Evolutionary conservation across 1,140 invertebrate genomes (phyloP).

Genomic region (Diabrotica virgifera): DNA sequence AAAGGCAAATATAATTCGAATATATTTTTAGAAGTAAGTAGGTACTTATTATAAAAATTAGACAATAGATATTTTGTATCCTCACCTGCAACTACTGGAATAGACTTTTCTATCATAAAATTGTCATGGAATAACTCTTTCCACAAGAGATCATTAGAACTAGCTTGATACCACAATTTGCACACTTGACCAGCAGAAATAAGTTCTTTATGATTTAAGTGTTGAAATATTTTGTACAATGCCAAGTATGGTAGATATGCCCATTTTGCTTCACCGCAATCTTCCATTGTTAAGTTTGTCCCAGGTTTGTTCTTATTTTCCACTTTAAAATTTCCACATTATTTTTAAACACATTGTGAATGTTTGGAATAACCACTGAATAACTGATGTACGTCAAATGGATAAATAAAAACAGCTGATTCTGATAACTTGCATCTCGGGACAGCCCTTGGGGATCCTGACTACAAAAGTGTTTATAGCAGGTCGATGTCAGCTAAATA

Average conservation of each 20-base stretch:
- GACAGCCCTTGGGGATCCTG: no score
- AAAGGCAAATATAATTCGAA: not conserved
- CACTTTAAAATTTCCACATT: slow-evolving; percentile 1
- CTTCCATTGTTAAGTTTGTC: slow-evolving; percentile 22
- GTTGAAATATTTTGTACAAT: slow-evolving; percentile 65
- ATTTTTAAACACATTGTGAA: not conserved
- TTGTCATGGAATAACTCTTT: slow-evolving; percentile 63
- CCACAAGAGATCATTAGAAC: slow-evolving; percentile 68
- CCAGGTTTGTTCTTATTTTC: not conserved
- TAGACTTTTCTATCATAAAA: slow-evolving; percentile 62
- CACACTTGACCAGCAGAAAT: slow-evolving; percentile 57
- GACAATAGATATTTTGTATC: not conserved
- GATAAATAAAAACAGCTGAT: not conserved
- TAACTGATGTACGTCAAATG: not conserved
- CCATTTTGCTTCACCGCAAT: slow-evolving; percentile 49
- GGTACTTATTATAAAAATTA: not conserved
- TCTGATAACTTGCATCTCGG: not conserved
- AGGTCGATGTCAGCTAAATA: no score
- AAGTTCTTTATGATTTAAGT: slow-evolving; percentile 59
- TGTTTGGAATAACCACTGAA: not conserved
- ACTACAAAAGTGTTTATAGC: no score
- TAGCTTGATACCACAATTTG: slow-evolving; percentile 60
- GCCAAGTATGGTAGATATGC: slow-evolving; percentile 66
- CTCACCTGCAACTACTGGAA: slow-evolving; percentile 64
- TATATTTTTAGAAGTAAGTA: not conserved